phyloP scores from a whole-genome alignment of 2,797 vertebrate species.

The Pempheris klunzingeri region DNA sequence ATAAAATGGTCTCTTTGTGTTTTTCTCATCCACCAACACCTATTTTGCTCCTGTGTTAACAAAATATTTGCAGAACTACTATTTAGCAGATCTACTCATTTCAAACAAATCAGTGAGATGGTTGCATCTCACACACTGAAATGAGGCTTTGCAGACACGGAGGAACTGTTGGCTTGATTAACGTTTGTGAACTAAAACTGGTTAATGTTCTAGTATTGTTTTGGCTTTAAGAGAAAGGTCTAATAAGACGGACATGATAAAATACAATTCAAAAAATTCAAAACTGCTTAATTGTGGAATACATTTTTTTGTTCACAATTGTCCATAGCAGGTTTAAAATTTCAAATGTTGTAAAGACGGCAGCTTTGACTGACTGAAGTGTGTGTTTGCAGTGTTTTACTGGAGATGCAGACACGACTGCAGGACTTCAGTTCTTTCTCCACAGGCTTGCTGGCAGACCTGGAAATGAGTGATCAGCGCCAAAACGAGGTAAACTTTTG shows the following conservation, averaged over 20 bases:
- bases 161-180: neutral
- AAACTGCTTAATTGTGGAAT: too few species aligned
- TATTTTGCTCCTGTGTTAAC: neutral
- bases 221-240: neutral
- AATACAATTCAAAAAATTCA: too few species aligned
- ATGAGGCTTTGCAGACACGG: neutral
- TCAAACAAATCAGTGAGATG: too few species aligned
- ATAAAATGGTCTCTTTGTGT: too few species aligned
- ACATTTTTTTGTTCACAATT: neutral
- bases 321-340: neutral
- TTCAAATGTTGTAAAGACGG: neutral
- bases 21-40: too few species aligned
- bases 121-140: neutral
- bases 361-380: neutral
- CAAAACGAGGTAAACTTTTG: constrained; percentile 84
- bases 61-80: neutral
- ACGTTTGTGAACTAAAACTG: neutral
- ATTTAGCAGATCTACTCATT: neutral
- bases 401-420: constrained; percentile 87
- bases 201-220: neutral
- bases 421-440: constrained; percentile 86
- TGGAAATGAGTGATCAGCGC: constrained; percentile 84
- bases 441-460: constrained; percentile 83
- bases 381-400: constrained; percentile 81
- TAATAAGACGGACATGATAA: too few species aligned